A percentile compares a stretch with the other conserved stretches of the same genome.
Evolutionary conservation across 1,140 invertebrate species (phyloP).

Genomic region (Drosophila pseudoobscura): DNA sequence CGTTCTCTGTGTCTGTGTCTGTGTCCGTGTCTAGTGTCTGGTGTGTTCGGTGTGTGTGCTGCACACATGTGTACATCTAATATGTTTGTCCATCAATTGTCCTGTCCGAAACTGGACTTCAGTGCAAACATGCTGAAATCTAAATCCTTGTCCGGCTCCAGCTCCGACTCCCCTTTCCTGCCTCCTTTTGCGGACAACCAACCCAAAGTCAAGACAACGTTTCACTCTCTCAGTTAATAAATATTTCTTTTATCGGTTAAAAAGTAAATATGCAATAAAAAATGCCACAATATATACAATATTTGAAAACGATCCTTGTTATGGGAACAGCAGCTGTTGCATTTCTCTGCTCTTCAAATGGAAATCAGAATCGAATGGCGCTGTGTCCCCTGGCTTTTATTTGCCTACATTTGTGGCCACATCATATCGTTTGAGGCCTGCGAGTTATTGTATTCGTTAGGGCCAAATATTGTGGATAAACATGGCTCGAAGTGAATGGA

Average conservation of each 20-base stretch:
- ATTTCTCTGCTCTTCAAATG: constrained; percentile 37
- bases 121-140: constrained; percentile 48
- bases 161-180: constrained; percentile 15
- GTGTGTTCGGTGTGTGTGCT: neutral
- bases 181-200: too few species aligned
- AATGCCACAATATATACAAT: constrained; percentile 28
- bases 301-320: constrained; percentile 53
- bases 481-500: neutral
- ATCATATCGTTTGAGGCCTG: constrained; percentile 12
- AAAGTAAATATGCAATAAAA: constrained; percentile 43
- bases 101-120: constrained; percentile 39
- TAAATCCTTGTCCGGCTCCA: constrained; percentile 21
- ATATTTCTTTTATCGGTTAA: constrained; percentile 44
- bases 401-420: constrained; percentile 38
- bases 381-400: constrained; percentile 31
- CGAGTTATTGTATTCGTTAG: constrained; percentile 33
- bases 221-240: constrained; percentile 47
- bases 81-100: constrained; percentile 63
- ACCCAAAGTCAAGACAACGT: constrained; percentile 25
- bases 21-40: constrained; percentile 20
- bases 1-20: constrained; percentile 50
- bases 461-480: constrained; percentile 21
- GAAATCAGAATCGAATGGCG: constrained; percentile 51
- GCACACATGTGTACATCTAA: constrained; percentile 13
- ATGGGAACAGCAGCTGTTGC: constrained; percentile 69